Percentiles rank a stretch among this genome's conserved stretches.
Evolutionary conservation across 2,888 invertebrate genomes (phyloP).

Genomic region (Trypoxylon attenuatum): DNA sequence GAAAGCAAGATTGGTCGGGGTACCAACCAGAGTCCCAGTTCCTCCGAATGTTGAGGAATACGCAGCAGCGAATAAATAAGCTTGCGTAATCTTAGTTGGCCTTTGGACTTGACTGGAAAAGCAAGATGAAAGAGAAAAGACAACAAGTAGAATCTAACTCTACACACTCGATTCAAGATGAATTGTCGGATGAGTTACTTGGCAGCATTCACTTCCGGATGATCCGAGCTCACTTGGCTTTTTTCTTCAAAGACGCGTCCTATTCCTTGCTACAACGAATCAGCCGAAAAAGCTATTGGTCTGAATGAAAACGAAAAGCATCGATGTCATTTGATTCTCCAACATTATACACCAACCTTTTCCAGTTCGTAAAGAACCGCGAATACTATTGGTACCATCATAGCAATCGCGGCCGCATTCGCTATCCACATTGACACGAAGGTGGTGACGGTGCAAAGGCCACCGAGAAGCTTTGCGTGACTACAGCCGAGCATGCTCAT

Average conservation of each 20-base stretch:
- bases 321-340: too few relatives aligned
- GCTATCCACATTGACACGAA: slow-evolving; percentile 79
- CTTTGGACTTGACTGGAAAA: slow-evolving; percentile 14
- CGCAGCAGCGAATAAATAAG: slow-evolving; percentile 65
- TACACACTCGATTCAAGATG: background rate
- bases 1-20: slow-evolving; percentile 73
- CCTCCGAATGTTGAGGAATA: slow-evolving; percentile 73
- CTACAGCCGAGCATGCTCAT: slow-evolving; percentile 85
- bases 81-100: slow-evolving; percentile 63
- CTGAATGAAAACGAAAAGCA: too few relatives aligned
- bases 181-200: background rate
- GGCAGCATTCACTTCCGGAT: background rate
- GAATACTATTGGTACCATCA: slow-evolving; percentile 78
- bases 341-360: slow-evolving; percentile 56
- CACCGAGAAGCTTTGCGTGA: slow-evolving; percentile 74
- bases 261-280: background rate
- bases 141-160: too few relatives aligned
- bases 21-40: slow-evolving; percentile 74
- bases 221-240: background rate
- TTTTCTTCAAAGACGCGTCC: background rate
- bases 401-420: slow-evolving; percentile 77
- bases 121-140: background rate
- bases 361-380: slow-evolving; percentile 75
- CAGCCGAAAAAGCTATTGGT: background rate
- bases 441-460: slow-evolving; percentile 71